Percentiles rank a stretch among this genome's conserved stretches.
Evolutionary conservation across 2,113 vertebrate genomes (phyloP).

Genomic region (Gymnobelideus leadbeateri): DNA sequence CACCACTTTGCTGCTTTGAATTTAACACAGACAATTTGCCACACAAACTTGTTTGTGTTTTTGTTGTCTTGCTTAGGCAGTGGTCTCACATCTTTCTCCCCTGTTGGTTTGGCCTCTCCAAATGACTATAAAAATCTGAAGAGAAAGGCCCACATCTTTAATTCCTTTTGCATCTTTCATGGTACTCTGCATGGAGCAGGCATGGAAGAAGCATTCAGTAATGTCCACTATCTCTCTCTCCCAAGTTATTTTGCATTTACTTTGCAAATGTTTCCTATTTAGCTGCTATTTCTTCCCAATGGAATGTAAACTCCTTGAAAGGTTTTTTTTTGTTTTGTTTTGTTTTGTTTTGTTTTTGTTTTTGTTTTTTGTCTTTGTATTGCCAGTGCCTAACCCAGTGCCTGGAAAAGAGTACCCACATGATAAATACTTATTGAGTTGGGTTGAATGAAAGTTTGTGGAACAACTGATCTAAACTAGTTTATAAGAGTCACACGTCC

Average conservation of each 20-base stretch:
- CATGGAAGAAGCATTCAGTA: background rate
- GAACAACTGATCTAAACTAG: conserved; percentile 29
- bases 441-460: background rate
- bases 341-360: background rate
- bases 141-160: background rate
- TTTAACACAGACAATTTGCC: background rate
- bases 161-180: background rate
- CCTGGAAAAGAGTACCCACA: background rate
- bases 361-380: background rate
- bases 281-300: background rate
- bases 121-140: background rate
- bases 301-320: background rate
- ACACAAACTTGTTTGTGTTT: conserved; percentile 39
- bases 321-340: background rate
- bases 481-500: background rate
- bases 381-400: background rate
- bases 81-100: background rate
- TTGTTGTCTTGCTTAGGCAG: background rate
- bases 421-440: background rate
- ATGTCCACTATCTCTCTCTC: background rate
- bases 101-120: background rate
- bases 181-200: background rate
- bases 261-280: background rate
- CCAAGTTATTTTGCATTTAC: background rate
- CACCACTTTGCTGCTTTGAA: conserved; percentile 42